Conservation (phyloP, 2,888 invertebrate genomes). For the Ichneumon xanthorius region DNA sequence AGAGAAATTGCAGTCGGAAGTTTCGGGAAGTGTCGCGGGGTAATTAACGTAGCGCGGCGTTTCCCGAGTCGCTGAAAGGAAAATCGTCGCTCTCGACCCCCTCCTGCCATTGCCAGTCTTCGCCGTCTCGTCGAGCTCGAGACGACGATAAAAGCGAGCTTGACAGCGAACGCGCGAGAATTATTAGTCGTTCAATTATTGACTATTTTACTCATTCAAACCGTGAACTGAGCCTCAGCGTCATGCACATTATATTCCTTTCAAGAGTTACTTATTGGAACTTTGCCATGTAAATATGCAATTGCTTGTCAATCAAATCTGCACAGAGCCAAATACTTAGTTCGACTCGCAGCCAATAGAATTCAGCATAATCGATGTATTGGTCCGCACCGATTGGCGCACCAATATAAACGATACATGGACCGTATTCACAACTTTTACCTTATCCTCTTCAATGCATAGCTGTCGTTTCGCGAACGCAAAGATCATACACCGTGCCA, state of each 20-base stretch:
- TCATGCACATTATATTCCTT: background rate
- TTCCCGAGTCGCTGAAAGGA: slow-evolving; percentile 29
- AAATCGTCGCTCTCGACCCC: slow-evolving; percentile 11
- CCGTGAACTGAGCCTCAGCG: slow-evolving; percentile 21
- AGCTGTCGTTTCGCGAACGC: background rate
- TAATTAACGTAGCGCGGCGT: slow-evolving; percentile 43
- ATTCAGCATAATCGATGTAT: background rate
- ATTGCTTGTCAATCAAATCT: background rate
- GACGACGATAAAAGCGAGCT: background rate
- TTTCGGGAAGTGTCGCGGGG: slow-evolving; percentile 34
- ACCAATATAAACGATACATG: background rate
- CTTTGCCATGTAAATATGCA: background rate
- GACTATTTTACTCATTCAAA: slow-evolving; percentile 28
- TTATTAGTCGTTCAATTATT: slow-evolving; percentile 49
- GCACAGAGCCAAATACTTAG: background rate
- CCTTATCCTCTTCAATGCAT: background rate
- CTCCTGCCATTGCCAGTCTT: background rate
- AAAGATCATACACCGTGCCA: background rate
- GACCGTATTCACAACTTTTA: background rate
- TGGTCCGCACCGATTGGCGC: background rate
- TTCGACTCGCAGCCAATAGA: background rate
- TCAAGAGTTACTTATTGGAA: slow-evolving; percentile 3
- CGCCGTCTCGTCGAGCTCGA: slow-evolving; percentile 18
- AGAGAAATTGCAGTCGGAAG: slow-evolving; percentile 47
- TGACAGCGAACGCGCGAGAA: slow-evolving; percentile 14